Base-by-base conservation (phyloP, 2,888 invertebrate species). In the Hypsopygia costalis region DNA sequence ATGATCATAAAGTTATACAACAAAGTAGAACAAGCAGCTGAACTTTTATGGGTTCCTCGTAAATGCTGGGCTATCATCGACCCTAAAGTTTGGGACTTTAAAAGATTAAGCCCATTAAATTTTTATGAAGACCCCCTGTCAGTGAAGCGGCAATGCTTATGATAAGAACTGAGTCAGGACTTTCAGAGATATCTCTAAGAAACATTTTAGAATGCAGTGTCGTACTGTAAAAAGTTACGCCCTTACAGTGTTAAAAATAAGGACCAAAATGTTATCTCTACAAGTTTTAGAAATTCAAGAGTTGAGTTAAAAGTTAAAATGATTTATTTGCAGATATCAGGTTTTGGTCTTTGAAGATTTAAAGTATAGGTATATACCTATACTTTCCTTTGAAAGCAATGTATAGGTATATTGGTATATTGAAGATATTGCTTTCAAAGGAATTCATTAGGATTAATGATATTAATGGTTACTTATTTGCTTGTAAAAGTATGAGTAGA, bases 31-130 rank as follows among this genome's bases (percentile, higher is more conserved):
- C 57, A 58, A 59, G 47, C 53, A 53, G 55, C 51, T 33, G 52
- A 58, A 67, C 59, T 69, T 81, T 82, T 79, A 80, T 62, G 72
- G 62, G 66, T 52, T 55, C 48, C 53, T 69, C 79, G 72, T 81
- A 78, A 81, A 77, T 50, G 65, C 47, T 60, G 52, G 63, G 65
- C 71, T 73, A 74, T 77, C 72, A 69, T 65, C 58, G 58, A 62
- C 70, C 75, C 69, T 65, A 68, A 76, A 79, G 59, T 77, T 79
- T 60, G 65, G 64, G 64, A 73, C 66, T 74, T 78, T 74, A 76
- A 81, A 70, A 81, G 78, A 82, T 81, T 81, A 81, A 74, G 70
- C 64, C 63, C 67, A 72, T 82, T 81, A 81, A 73, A 79, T 72
- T 81, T 81, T 81, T 80, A 78, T 78, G 76, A 70, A 73, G 65